phyloP scores from a whole-genome alignment of 2,797 vertebrate genomes.

The Florisuga fusca region DNA sequence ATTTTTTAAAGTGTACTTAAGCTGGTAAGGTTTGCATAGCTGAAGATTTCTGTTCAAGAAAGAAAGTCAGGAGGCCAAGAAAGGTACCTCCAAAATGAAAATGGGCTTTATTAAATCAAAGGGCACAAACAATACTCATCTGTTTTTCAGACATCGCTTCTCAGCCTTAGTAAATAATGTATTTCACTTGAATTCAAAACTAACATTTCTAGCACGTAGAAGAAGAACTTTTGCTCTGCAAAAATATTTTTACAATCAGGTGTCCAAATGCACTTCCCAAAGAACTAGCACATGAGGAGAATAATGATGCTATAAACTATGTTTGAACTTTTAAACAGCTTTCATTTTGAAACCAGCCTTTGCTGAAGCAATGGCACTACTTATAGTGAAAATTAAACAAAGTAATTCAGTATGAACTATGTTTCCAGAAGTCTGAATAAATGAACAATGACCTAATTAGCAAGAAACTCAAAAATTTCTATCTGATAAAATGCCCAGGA shows the following conservation, averaged over 20 bases:
- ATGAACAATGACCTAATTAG: neutral
- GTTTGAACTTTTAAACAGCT: neutral
- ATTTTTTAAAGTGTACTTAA: slow-evolving; percentile 72
- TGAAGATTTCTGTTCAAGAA: slow-evolving; percentile 49
- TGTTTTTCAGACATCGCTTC: neutral
- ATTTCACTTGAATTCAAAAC: slow-evolving; percentile 64
- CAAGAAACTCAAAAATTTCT: neutral
- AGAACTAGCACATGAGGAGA: neutral
- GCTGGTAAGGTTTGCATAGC: slow-evolving; percentile 65
- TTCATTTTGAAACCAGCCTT: neutral
- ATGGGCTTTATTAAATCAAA: slow-evolving; percentile 55
- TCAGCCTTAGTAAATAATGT: neutral
- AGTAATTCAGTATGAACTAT: neutral
- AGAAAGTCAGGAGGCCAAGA: neutral
- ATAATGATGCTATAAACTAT: slow-evolving; percentile 36
- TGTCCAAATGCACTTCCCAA: slow-evolving; percentile 37
- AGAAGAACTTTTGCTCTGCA: slow-evolving; percentile 55
- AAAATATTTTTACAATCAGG: slow-evolving; percentile 70
- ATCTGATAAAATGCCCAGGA: neutral
- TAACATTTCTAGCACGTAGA: slow-evolving; percentile 23
- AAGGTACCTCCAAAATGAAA: slow-evolving; percentile 61
- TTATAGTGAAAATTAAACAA: neutral
- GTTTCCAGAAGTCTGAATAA: neutral
- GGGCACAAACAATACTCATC: slow-evolving; percentile 1
- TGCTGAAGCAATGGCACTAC: neutral